phyloP scores from a whole-genome alignment of 1,140 invertebrate species.

The Sitophilus oryzae region DNA sequence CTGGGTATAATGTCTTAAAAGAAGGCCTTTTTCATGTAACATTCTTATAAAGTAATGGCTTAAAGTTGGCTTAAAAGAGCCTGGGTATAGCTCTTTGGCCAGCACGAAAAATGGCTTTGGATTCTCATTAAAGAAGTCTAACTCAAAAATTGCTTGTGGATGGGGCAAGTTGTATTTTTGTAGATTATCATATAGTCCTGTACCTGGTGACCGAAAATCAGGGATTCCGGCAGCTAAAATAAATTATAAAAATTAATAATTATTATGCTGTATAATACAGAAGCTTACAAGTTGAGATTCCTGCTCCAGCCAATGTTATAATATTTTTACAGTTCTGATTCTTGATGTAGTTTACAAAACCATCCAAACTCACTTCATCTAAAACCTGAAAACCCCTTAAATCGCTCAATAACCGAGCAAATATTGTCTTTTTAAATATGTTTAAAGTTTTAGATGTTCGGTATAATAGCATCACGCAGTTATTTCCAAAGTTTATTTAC shows the following conservation, averaged over 20 bases:
- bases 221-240: constrained; percentile 87
- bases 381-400: constrained; percentile 44
- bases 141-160: constrained; percentile 94
- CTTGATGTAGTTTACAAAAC: constrained; percentile 66
- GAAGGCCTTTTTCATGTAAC: constrained; percentile 69
- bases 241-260: constrained; percentile 8
- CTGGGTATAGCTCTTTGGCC: constrained; percentile 81
- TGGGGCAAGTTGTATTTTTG: constrained; percentile 86
- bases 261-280: neutral
- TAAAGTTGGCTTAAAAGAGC: constrained; percentile 72
- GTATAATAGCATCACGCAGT: too few relatives aligned
- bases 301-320: constrained; percentile 89
- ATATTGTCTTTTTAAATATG: neutral
- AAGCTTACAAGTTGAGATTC: constrained; percentile 87
- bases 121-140: constrained; percentile 74
- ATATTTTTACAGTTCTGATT: constrained; percentile 76
- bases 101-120: constrained; percentile 82
- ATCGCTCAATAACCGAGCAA: constrained; percentile 1
- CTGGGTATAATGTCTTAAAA: constrained; percentile 83
- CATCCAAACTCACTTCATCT: constrained; percentile 57
- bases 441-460: too few relatives aligned
- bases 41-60: constrained; percentile 79
- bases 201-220: constrained; percentile 85
- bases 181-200: constrained; percentile 88
- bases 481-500: too few relatives aligned